Evolutionary conservation across 2,797 vertebrate genomes (phyloP).

Genomic region (Eulemur rubriventer): DNA sequence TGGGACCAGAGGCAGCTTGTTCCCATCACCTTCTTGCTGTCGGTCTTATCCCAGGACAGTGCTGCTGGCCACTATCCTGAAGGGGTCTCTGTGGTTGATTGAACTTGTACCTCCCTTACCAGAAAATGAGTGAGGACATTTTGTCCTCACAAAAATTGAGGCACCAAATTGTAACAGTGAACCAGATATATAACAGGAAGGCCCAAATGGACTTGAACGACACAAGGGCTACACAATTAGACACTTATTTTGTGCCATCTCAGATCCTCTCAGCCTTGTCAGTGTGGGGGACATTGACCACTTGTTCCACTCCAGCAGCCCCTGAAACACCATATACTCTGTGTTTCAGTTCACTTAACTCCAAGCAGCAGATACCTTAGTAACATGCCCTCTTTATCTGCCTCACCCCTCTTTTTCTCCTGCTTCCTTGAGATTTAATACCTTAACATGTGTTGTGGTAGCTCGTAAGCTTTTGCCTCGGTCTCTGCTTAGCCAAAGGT

Average conservation of each 20-base stretch:
- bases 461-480: background rate
- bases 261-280: background rate
- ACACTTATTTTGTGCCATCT: background rate
- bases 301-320: background rate
- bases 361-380: background rate
- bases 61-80: background rate
- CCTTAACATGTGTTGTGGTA: background rate
- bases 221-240: background rate
- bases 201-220: background rate
- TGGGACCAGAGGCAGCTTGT: background rate
- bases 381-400: background rate
- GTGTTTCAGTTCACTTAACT: background rate
- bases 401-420: background rate
- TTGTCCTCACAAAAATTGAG: background rate
- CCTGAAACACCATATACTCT: background rate
- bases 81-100: background rate
- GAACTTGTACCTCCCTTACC: background rate
- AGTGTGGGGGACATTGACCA: background rate
- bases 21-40: background rate
- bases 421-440: background rate
- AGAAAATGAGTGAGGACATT: background rate
- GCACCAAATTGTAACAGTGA: background rate
- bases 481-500: background rate
- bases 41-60: background rate
- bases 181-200: background rate